phyloP scores from a whole-genome alignment of 2,888 invertebrate genomes.

The Platynereis dumerilii region DNA sequence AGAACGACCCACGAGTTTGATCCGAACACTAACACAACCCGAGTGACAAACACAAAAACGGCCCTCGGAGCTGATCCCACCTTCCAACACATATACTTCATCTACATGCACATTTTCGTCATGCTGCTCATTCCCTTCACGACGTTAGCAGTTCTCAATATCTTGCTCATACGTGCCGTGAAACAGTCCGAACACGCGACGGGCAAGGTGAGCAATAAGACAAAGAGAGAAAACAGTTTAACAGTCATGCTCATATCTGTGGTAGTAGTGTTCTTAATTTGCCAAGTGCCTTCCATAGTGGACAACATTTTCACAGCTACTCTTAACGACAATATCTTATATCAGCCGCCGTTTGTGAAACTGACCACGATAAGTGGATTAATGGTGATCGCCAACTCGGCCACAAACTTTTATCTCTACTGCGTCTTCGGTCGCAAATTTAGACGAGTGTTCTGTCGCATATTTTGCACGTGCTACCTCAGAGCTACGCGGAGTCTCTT shows the following conservation, averaged over 20 bases:
- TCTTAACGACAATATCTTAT: constrained; percentile 35
- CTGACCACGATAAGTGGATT: constrained; percentile 51
- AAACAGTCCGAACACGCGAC: constrained; percentile 44
- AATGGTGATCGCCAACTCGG: constrained; percentile 55
- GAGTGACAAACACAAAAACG: constrained; percentile 40
- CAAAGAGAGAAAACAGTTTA: constrained; percentile 83
- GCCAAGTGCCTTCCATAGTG: constrained; percentile 64
- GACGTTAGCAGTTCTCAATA: constrained; percentile 53
- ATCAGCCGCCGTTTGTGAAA: constrained; percentile 37
- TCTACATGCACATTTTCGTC: constrained; percentile 54
- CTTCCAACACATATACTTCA: constrained; percentile 55
- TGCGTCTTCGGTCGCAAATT: constrained; percentile 58
- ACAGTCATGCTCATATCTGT: constrained; percentile 95
- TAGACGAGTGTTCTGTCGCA: constrained; percentile 42
- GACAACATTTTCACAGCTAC: constrained; percentile 57
- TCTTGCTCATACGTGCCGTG: constrained; percentile 55
- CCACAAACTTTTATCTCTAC: constrained; percentile 58
- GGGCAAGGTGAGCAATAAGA: constrained; percentile 40
- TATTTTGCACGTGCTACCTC: constrained; percentile 28
- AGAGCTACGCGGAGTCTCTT: neutral
- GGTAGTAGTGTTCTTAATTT: constrained; percentile 91
- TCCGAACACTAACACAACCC: constrained; percentile 37
- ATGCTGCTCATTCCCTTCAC: constrained; percentile 59
- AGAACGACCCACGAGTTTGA: constrained; percentile 34
- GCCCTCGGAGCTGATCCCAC: constrained; percentile 48